A percentile compares a stretch with the other conserved stretches of the same genome.
phyloP scores from a whole-genome alignment of 2,888 invertebrate genomes.

The Erpobdella octoculata region DNA sequence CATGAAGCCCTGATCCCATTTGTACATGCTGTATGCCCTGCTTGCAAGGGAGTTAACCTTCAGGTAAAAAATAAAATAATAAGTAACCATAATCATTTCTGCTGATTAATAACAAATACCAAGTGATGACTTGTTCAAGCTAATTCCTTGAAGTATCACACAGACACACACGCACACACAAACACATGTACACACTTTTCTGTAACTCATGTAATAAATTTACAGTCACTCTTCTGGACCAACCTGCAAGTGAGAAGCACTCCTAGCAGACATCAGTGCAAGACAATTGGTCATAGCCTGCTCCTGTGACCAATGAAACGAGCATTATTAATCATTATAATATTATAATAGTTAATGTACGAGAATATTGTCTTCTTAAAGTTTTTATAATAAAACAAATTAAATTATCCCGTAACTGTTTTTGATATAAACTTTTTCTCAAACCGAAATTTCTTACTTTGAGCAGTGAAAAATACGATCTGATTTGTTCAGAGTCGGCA shows the following conservation, averaged over 20 bases:
- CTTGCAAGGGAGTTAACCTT: slow-evolving; percentile 75
- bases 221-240: no score
- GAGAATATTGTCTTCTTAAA: slow-evolving; percentile 52
- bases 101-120: background rate
- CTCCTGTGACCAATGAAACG: slow-evolving; percentile 48
- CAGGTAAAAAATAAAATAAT: slow-evolving; percentile 19
- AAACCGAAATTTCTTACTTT: slow-evolving; percentile 28
- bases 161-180: no score
- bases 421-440: background rate
- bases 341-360: background rate
- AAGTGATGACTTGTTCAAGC: background rate
- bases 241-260: slow-evolving; percentile 60
- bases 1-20: slow-evolving; percentile 64
- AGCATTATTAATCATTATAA: no score
- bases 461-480: slow-evolving; percentile 74
- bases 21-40: slow-evolving; percentile 82
- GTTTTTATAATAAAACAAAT: background rate
- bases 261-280: slow-evolving; percentile 65
- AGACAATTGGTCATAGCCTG: slow-evolving; percentile 84
- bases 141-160: no score
- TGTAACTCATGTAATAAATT: no score
- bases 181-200: no score
- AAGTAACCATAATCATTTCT: background rate
- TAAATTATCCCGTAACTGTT: background rate
- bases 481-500: slow-evolving; percentile 74